A percentile compares a stretch with the other conserved stretches of the same genome.
These are phyloP conservation scores for Platerodrilus igneus DNA, from an alignment of 2,888 invertebrate genomes.

Conservation along the genomic window DNA sequence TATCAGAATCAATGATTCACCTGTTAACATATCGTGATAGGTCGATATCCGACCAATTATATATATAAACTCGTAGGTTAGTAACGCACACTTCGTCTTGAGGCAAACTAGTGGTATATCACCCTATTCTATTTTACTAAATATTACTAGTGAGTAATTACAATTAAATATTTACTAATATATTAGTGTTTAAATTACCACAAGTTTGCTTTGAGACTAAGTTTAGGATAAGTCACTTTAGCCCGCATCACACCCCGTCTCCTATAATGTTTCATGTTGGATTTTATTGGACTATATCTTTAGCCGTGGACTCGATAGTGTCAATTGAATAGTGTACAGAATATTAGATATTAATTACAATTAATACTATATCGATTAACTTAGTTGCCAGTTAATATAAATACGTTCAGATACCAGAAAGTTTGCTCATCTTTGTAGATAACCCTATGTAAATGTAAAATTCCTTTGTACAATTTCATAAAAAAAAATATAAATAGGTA, in stretches of 20 bases:
- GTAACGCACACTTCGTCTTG: too few species aligned
- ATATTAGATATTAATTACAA: slow-evolving; percentile 38
- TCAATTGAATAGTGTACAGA: slow-evolving; percentile 41
- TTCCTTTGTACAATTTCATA: slow-evolving; percentile 4
- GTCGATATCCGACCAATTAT: slow-evolving; percentile 30
- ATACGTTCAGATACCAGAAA: slow-evolving; percentile 47
- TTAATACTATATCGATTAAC: slow-evolving; percentile 33
- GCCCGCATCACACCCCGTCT: slow-evolving; percentile 41
- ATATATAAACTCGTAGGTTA: too few species aligned
- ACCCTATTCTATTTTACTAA: too few species aligned
- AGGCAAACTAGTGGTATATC: too few species aligned
- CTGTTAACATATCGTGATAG: slow-evolving; percentile 44
- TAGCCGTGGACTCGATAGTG: slow-evolving; percentile 43
- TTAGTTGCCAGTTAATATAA: slow-evolving; percentile 43
- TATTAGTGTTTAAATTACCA: too few species aligned
- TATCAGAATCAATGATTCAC: slow-evolving; percentile 49
- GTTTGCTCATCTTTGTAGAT: slow-evolving; percentile 45
- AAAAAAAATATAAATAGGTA: slow-evolving; percentile 3
- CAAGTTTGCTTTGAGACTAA: too few species aligned
- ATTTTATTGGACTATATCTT: slow-evolving; percentile 45
- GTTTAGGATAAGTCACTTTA: slow-evolving; percentile 37
- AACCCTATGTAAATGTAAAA: slow-evolving; percentile 20
- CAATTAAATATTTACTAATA: too few species aligned
- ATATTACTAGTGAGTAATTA: too few species aligned
- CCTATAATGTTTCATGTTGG: slow-evolving; percentile 34